Evolutionary conservation across 2,888 invertebrate species (phyloP), one percentile per base, ranked within the genome.

Genomic region (Troides helena): DNA sequence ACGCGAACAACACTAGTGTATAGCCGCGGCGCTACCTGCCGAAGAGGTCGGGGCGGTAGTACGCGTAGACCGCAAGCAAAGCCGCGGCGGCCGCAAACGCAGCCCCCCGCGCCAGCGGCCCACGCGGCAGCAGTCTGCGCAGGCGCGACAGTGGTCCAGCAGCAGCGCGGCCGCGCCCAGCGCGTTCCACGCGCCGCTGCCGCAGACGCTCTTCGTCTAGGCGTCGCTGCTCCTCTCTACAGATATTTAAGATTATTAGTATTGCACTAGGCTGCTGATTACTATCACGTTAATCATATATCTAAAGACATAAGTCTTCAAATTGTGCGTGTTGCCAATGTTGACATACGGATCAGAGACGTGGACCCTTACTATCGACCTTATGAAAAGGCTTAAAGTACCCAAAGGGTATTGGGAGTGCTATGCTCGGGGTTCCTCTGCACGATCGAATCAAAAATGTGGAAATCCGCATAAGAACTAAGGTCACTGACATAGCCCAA

Each of bases 211-310:
- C 92, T 79, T 95, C 94, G 74, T 95, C 95, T 18, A 86, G 77
- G 39, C 90, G 89, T 0, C 94, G 93, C 79, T 94, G 94, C 77
- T 94, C 93, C 80, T 93, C 93, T 81, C 95, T 95, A 81, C 71
- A 78, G 81, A 76, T 23, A 17, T 8, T 10, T 8, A 25, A 17
- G 10, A 59, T 25, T 59, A 59, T 25, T 2, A 25, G 30, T 59
- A 10, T 10, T 39, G 39, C 39, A 39, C 39, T 39, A 39, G 39
- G 7, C 39, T 39, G 8, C 10, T 10, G 39, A 39, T 39, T 39
- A 39, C 39, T 39, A 10, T 39, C 7, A 10, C 1, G 10, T 39
- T 39, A 10, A 39, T 10, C 39, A 39, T 39, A 39, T 39, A 39
- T 30, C 30, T 30, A 30, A 21, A 21, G 21, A 21, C 21, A 21